A percentile compares a stretch with the other conserved stretches of the same genome.
phyloP scores from a whole-genome alignment of 2,797 vertebrate genomes.

The Acropternis orthonyx region DNA sequence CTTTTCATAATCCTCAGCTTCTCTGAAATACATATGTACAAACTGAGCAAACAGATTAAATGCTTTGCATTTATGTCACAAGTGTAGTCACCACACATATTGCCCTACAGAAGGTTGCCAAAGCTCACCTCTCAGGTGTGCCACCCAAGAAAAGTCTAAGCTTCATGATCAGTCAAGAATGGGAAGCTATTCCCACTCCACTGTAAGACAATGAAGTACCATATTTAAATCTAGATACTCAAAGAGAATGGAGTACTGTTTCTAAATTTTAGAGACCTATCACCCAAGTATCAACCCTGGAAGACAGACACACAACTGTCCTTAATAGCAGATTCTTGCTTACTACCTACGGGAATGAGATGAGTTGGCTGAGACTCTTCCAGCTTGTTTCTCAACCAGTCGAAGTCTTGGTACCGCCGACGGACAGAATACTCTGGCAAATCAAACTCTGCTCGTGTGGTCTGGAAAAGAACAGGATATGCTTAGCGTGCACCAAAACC shows the following conservation, averaged over 20 bases:
- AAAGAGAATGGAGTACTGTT: background rate
- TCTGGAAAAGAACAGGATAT: constrained; percentile 75
- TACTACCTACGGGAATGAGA: constrained; percentile 95
- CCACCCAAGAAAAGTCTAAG: background rate
- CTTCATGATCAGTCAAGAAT: background rate
- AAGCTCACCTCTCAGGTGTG: background rate
- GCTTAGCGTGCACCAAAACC: background rate
- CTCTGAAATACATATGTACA: background rate
- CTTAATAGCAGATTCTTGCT: background rate
- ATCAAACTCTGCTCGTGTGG: constrained; percentile 92
- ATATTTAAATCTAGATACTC: background rate
- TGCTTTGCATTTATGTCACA: background rate
- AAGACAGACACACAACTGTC: background rate
- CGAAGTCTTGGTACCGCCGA: constrained; percentile 96
- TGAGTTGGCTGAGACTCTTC: constrained; percentile 98
- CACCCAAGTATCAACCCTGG: background rate
- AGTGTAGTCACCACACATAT: background rate
- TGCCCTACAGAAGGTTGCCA: background rate
- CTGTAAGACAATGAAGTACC: background rate
- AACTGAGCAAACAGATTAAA: background rate
- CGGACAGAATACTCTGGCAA: constrained; percentile 92
- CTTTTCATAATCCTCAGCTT: background rate
- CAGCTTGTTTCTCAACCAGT: constrained; percentile 93
- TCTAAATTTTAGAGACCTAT: background rate
- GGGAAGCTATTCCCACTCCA: background rate